Evolutionary conservation across 2,797 vertebrate genomes (phyloP), one percentile per base, ranked within the genome.

Genomic region (Emys orbicularis): DNA sequence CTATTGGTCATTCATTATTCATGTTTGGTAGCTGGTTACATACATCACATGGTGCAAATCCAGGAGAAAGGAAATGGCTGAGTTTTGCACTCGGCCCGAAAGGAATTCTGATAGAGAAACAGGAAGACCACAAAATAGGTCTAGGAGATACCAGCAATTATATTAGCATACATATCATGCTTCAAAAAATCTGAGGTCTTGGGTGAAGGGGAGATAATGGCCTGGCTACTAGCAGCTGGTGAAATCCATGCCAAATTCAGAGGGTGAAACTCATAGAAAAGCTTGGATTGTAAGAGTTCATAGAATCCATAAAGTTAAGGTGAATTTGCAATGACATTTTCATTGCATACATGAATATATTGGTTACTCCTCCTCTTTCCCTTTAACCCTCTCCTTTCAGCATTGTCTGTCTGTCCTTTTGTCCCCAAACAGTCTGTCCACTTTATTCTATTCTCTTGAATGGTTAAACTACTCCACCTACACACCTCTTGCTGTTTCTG

Each of bases 11-110:
- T 1, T 37, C 37, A 5, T 15, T 79, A 50, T 49, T 31, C 27
- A 49, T 7, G 25, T 8, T 25, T 23, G 1, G 0, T 2, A 59
- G 44, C n/a, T 31, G 27, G 68, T 34, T 11, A 2, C 34, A 59
- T 88, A 3, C 9, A 15, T 47, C 61, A 74, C 31, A 68, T 57
- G 29, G 44, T 44, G 19, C 79, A 84, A 92, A 72, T 19, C 3
- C 79, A 12, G 3, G 31, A 0, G 50, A 93, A 21, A 86, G 54
- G 13, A 88, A 74, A 54, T 8, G 2, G 23, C 25, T 61, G 31
- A 61, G 31, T 61, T 83, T 52, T 1, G 27, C 5, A 1, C 65
- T 34, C 5, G 12, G 4, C 27, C 25, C 72, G 79, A 23, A 44
- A 3, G 90, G 90, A 88, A 83, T 13, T 13, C 72, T 84, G 52